These are phyloP conservation scores for Perca flavescens DNA, from an alignment of 2,113 vertebrate species.

Conservation along the genomic window DNA sequence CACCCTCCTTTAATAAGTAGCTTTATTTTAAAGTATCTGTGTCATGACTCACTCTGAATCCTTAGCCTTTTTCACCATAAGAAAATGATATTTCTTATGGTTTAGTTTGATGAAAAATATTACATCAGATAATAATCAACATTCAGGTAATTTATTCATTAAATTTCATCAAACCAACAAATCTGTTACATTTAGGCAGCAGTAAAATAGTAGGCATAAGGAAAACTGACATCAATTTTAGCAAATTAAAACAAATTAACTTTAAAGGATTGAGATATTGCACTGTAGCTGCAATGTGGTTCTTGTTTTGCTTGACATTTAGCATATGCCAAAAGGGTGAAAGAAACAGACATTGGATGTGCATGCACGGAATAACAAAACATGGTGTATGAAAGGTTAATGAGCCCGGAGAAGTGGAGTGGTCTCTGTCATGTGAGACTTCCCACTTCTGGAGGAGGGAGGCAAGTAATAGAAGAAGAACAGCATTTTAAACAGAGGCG, in stretches of 20 bases:
- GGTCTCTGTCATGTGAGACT: constrained; percentile 60
- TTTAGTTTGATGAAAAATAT: not conserved
- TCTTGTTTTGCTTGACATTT: constrained; percentile 48
- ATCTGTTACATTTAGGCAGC: not conserved
- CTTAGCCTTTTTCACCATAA: not conserved
- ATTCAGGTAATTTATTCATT: not conserved
- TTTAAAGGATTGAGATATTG: constrained; percentile 25
- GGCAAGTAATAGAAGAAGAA: constrained; percentile 18
- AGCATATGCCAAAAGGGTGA: constrained; percentile 40
- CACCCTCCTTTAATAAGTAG: not conserved
- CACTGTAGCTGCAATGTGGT: constrained; percentile 10
- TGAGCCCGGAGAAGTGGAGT: constrained; percentile 56
- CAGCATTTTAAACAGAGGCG: constrained; percentile 18
- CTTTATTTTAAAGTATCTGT: not conserved
- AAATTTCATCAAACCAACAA: not conserved
- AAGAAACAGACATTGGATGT: constrained; percentile 30
- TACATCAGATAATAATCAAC: not conserved
- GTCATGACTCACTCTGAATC: not conserved
- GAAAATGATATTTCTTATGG: not conserved
- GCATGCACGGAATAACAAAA: constrained; percentile 68
- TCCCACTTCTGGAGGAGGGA: constrained; percentile 40
- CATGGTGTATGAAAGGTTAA: constrained; percentile 72
- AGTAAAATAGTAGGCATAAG: not conserved
- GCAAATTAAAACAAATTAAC: constrained; percentile 15
- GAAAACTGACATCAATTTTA: not conserved